Evolutionary conservation across 1,140 invertebrate species (phyloP), one percentile per base, ranked within the genome.

Genomic region (Dysdera silvatica): DNA sequence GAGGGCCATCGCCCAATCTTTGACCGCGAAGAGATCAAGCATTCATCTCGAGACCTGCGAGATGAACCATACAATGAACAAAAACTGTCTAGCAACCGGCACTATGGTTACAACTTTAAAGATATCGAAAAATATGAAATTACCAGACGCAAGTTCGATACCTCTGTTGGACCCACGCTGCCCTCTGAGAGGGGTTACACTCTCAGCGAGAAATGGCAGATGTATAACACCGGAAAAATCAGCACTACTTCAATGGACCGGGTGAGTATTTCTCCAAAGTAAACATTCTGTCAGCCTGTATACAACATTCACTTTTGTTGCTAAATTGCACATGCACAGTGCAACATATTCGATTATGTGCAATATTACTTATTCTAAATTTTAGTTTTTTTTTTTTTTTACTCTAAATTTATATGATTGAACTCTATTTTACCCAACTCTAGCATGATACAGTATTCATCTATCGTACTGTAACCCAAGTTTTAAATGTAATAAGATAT

Each of bases 51-150:
- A 32, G 63, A 65, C 32, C 33, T 65, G 49, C 28, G 56, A 26
- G 63, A 60, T 26, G 63, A 65, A 47, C 49, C 63, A 4, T 41
- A 59, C 40, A 59, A 41, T 47, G 63, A 65, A 24, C 59, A 51
- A 28, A 65, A 37, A 32, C 14, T 14, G 14, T 35, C 16, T 5
- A 43, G 24, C 6, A 45, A 45, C 24, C 24, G 37, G n/a, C 14
- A 16, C 29, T 61, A 61, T 20, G 43, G 29, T 20, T 28, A 24
- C 20, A 20, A 29, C n/a, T 18, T 48, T 2, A 49, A 35, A 31
- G 52, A 24, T n/a, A 33, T 56, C 24, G 61, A 56, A 35, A 63
- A 63, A 29, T 63, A 63, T 49, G 52, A 63, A 40, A 56, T 63
- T 3, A 61, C 59, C 4, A 23, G 61, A 16, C 60, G 55, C 10